Evolutionary conservation across 2,888 invertebrate genomes (phyloP).

Genomic region (Eurytoma adleriae): DNA sequence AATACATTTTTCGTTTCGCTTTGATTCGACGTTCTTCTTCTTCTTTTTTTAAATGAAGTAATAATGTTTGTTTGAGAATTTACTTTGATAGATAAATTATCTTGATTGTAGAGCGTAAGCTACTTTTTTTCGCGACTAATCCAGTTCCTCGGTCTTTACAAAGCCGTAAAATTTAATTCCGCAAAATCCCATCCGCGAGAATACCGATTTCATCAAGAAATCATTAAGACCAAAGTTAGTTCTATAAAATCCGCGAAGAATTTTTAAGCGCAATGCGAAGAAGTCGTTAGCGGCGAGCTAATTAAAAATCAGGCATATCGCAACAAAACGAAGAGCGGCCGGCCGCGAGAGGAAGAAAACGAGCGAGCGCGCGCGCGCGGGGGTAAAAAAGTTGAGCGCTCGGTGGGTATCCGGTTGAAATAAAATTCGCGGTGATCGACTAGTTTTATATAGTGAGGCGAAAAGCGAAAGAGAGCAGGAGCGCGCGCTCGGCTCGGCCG

Average conservation of each 20-base stretch:
- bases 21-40: no score
- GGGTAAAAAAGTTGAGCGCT: constrained; percentile 6
- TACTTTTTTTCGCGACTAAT: no score
- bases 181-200: not conserved
- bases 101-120: no score
- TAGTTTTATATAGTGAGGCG: constrained; percentile 9
- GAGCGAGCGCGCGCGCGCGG: not conserved
- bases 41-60: no score
- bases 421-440: constrained; percentile 44
- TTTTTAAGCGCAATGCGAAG: not conserved
- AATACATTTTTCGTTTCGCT: no score
- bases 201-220: constrained; percentile 17
- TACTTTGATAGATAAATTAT: no score
- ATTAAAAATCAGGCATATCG: constrained; percentile 12
- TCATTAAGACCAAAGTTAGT: constrained; percentile 26
- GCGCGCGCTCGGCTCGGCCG: not conserved
- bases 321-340: not conserved
- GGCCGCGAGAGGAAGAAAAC: not conserved
- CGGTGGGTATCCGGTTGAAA: constrained; percentile 39
- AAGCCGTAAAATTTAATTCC: not conserved
- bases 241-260: not conserved
- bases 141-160: not conserved
- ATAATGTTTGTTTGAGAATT: no score
- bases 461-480: constrained; percentile 6
- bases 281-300: constrained; percentile 14